phyloP scores from a whole-genome alignment of 2,888 invertebrate species.

The Papilio protenor region DNA sequence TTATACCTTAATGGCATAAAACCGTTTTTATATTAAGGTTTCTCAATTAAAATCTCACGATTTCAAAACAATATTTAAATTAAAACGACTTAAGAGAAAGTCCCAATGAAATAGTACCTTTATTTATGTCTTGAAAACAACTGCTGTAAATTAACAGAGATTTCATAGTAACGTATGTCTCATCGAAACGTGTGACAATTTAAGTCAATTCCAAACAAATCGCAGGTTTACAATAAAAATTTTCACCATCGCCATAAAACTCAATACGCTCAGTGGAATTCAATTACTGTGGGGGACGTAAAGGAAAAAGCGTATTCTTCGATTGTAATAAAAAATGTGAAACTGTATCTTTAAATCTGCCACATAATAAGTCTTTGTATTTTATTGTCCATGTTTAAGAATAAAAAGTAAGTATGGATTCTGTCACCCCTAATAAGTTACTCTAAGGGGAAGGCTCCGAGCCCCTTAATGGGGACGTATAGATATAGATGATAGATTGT shows the following conservation, averaged over 20 bases:
- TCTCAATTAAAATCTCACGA: too few relatives aligned
- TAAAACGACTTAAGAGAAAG: too few relatives aligned
- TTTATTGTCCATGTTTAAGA: background rate
- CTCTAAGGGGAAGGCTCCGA: too few relatives aligned
- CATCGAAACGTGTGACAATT: background rate
- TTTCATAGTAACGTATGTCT: background rate
- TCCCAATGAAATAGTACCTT: too few relatives aligned
- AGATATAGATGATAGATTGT: background rate
- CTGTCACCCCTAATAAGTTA: too few relatives aligned
- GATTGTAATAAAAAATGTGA: conserved; percentile 36
- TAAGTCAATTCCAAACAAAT: conserved; percentile 22
- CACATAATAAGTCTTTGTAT: conserved; percentile 28
- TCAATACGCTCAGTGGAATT: conserved; percentile 27
- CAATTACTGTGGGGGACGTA: conserved; percentile 21
- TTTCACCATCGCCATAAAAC: conserved; percentile 29
- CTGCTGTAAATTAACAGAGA: too few relatives aligned
- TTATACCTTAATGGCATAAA: too few relatives aligned
- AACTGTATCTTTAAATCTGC: conserved; percentile 35
- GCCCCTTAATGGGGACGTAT: too few relatives aligned
- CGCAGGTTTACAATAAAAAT: conserved; percentile 28
- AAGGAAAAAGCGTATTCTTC: conserved; percentile 28
- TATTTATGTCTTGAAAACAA: too few relatives aligned
- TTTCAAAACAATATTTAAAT: too few relatives aligned
- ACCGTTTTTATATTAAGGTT: too few relatives aligned
- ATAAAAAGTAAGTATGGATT: background rate